Evolutionary conservation across 1,140 invertebrate species (phyloP), one percentile per base, ranked within the genome.

Genomic region (Leguminivora glycinivorella): DNA sequence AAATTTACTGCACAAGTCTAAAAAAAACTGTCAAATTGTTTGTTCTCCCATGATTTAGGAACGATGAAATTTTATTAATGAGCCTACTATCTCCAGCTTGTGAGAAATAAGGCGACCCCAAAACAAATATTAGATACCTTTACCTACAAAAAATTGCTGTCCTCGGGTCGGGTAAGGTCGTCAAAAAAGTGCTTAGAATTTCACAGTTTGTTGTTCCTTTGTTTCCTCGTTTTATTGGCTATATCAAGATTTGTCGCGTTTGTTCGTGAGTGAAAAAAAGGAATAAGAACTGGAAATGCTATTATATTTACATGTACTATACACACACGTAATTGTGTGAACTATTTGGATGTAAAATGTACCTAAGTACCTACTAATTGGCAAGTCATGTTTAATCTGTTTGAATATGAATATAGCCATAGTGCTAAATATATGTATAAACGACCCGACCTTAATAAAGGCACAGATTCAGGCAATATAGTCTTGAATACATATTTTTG

Each of bases 81-180:
- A 58, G 56, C 56, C 56, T 58, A 29, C 24, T 26, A 58, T 58
- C 56, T 58, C 24, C 24, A 58, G 24, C 56, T 29, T 58, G 56
- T 25, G n/a, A 25, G 25, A 26, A 26, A 58, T 58, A 58, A 58
- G 56, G 56, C n/a, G 24, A 58, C 25, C 52, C 56, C 5, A 25
- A 29, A 58, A 58, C 56, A 58, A 58, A 58, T 58, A 58, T 58
- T 26, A 58, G 56, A 58, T 29, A 26, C 56, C 56, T 58, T 52
- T 58, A 29, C 56, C 56, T 58, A 29, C 25, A 58, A 58, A 58
- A 58, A 58, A 58, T 58, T 58, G 56, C 56, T 58, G 56, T 58
- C 56, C 56, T 58, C 24, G n/a, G 24, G 56, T 26, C 22, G 19
- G 56, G 56, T 58, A 58, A 22, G 25, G 25, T 26, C 24, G 10